Evolutionary conservation across 2,888 invertebrate species (phyloP), one percentile per base, ranked within the genome.

Genomic region (Pyralis farinalis): DNA sequence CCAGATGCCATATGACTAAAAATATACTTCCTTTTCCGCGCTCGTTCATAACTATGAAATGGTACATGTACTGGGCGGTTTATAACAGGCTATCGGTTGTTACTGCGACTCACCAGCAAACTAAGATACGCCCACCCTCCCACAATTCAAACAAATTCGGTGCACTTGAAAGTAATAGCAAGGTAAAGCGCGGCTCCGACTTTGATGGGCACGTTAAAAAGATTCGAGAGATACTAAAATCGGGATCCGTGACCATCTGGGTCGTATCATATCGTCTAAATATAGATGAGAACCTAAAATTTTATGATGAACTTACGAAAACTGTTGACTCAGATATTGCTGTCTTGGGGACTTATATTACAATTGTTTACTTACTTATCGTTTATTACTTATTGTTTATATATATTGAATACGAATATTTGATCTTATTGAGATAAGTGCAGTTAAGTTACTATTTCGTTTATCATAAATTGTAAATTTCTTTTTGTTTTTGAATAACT

Each of bases 1-100:
- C 77, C 87, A 87, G 87, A 87, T 87, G 87, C 84, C 77, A 58
- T 71, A 46, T 50, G 48, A 70, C 83, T 81, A 85, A 84, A 87
- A 85, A 87, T 86, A 86, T 59, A 84, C 87, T 84, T 87, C 86
- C 87, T 79, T 83, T 82, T 86, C 83, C 83, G 75, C 68, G 72
- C 72, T 44, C 64, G 75, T 65, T 71, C 81, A 86, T 86, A 86
- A 79, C 86, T 86, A 82, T 78, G 84, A 85, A 83, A 84, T 81
- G 84, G 71, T 73, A 77, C 74, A 71, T 67, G 63, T 58, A 56
- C 71, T 71, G 74, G 64, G 16, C 16, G 16, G 71, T 77, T 78
- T 77, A 81, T 80, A 85, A 78, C 83, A 73, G 71, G 72, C 83
- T 79, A 82, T 86, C 76, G 80, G 67, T 61, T 74, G 73, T 76